Evolutionary conservation across 2,888 invertebrate species (phyloP), one percentile per base, ranked within the genome.

Genomic region (Hydropsyche betteni): DNA sequence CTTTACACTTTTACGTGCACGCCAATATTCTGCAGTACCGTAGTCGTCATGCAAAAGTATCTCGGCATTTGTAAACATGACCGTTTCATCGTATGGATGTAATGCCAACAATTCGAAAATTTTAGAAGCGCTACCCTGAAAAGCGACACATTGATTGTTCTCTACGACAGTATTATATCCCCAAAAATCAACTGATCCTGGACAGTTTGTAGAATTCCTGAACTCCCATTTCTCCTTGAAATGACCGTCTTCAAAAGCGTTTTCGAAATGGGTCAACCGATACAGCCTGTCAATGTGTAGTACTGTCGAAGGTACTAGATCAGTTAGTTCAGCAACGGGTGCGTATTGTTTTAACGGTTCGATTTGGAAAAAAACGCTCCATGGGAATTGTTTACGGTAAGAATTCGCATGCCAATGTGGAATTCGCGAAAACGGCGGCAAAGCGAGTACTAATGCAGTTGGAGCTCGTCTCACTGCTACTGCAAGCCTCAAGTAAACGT

Each of bases 401-500:
- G 64, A 12, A 36, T 82, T 83, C 4, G 90, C 89, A 81, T 88
- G 89, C 99, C 99, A 99, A 83, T 99, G 99, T 80, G 94, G 95
- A 4, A 99, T 84, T 78, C 91, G 89, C 74, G 93, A 90, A 96
- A 98, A 99, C 0, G 99, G 97, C 12, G 98, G 98, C 79, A 99
- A 86, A 69, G 98, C 96, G 80, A 95, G 82, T 53, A 87, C 86
- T 84, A 91, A 90, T 75, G 89, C 86, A 24, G 83, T 83, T 68
- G 86, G 85, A 8, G 38, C n/a, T 4, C 55, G 34, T 10, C 14
- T 8, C 4, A 36, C 58, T 6, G 76, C 50, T 68, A 94, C 92
- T 0, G 98, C 97, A 81, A 97, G 89, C 80, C 99, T 90, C 88
- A 99, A 92, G 82, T 96, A 99, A 1, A 99, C 98, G 87, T 99